Evolutionary conservation across 2,888 invertebrate species (phyloP), one percentile per base, ranked within the genome.

Genomic region (Drosophila niveifrons): DNA sequence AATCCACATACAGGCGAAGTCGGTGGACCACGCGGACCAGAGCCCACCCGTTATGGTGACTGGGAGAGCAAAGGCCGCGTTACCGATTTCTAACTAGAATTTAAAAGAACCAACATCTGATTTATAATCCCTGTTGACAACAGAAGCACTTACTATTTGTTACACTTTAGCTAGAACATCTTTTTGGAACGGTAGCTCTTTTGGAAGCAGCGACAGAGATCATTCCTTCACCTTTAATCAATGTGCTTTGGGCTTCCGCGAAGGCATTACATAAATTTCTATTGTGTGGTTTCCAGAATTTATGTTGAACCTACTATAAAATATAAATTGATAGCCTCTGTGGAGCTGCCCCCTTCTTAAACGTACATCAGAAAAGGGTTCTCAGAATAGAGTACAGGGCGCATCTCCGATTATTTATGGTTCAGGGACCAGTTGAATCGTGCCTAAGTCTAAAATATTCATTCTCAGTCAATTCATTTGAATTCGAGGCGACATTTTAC

Each of bases 21-120:
- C 61, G 97, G 97, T 41, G 99, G 99, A 0, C 99, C 99, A 0
- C 94, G 94, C 82, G 99, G 99, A 4, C 99, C 98, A 0, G 99
- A 99, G 93, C 99, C 99, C 11, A 99, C 99, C n/a, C 94, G 99
- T 84, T 99, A 97, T 93, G 99, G 99, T 0, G 99, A 99, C 93
- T 99, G 99, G 99, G 99, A 99, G 92, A 94, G 98, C 76, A 99
- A 99, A 92, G 99, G 99, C 67, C 94, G 99, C 90, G 98, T 98
- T 29, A 94, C 96, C 8, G 99, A 99, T 93, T 99, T 99, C 93
- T 99, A 93, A 66, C 23, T 34, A 13, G 9, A 13, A 13, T 34
- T 44, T 55, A n/a, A 10, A 7, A 17, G 10, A 18, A 51, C 31
- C 15, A 29, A 43, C 29, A 31, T 6, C 10, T 82, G 74, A 88